phyloP scores from a whole-genome alignment of 2,797 vertebrate genomes.

The Rachycentron canadum region DNA sequence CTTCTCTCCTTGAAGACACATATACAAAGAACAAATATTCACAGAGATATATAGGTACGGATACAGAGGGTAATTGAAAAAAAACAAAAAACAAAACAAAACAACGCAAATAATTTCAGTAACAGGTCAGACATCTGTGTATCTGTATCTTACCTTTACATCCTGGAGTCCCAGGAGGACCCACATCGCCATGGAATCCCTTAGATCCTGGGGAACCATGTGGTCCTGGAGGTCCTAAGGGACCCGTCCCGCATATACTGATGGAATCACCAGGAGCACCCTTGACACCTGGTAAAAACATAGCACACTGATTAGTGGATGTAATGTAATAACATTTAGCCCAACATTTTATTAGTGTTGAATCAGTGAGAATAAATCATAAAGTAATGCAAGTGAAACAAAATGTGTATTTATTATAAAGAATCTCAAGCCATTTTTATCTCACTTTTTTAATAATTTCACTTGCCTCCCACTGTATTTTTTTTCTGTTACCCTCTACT shows the following conservation, averaged over 20 bases:
- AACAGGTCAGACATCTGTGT: background rate
- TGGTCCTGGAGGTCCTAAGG: constrained; percentile 40
- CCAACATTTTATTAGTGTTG: background rate
- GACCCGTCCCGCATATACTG: fast-evolving
- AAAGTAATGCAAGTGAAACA: background rate
- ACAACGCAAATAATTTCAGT: background rate
- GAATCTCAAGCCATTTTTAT: background rate
- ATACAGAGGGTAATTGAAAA: background rate
- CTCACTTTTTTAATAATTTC: background rate
- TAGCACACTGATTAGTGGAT: background rate
- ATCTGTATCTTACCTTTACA: constrained; percentile 59
- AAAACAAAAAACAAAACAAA: background rate
- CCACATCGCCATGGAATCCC: constrained; percentile 55
- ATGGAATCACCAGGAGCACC: constrained; percentile 60
- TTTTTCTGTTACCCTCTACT: background rate
- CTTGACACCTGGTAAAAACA: constrained; percentile 59
- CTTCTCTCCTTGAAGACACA: constrained; percentile 62
- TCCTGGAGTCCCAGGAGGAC: constrained; percentile 68
- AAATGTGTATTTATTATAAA: background rate
- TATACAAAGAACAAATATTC: background rate
- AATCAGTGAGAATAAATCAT: background rate
- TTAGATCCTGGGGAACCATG: constrained; percentile 39
- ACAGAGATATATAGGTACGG: background rate
- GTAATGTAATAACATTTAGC: background rate
- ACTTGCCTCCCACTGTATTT: background rate